phyloP scores from a whole-genome alignment of 2,113 vertebrate genomes.

The Dasyurus viverrinus region DNA sequence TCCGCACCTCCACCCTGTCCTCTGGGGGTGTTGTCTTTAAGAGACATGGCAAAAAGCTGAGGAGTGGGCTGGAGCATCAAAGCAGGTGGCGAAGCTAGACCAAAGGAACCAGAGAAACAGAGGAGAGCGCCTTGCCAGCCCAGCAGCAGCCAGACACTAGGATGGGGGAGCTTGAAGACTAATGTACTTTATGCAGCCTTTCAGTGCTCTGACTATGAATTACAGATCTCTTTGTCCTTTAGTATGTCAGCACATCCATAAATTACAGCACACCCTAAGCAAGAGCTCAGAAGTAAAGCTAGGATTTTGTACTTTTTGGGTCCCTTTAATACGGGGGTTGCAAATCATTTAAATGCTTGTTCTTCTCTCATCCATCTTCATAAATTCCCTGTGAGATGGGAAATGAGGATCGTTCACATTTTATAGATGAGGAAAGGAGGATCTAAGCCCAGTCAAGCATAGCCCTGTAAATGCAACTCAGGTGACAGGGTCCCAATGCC shows the following conservation, averaged over 20 bases:
- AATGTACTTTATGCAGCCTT: slow-evolving; percentile 26
- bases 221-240: slow-evolving; percentile 69
- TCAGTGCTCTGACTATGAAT: slow-evolving; percentile 55
- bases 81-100: background rate
- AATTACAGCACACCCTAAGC: slow-evolving; percentile 50
- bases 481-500: background rate
- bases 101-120: slow-evolving; percentile 34
- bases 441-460: background rate
- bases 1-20: slow-evolving; percentile 1
- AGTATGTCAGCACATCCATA: slow-evolving; percentile 53
- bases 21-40: slow-evolving; percentile 15
- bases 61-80: slow-evolving; percentile 25
- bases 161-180: slow-evolving; percentile 37
- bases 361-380: slow-evolving; percentile 18
- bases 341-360: slow-evolving; percentile 42
- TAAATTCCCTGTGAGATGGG: slow-evolving; percentile 48
- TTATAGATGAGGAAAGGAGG: slow-evolving; percentile 37
- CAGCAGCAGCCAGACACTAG: slow-evolving; percentile 39
- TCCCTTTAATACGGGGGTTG: slow-evolving; percentile 54
- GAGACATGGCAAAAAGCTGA: background rate
- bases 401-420: slow-evolving; percentile 21
- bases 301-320: slow-evolving; percentile 48
- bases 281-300: slow-evolving; percentile 35
- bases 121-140: slow-evolving; percentile 20
- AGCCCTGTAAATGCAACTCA: slow-evolving; percentile 23